These are phyloP conservation scores for Catagonus wagneri DNA, from an alignment of 2,113 vertebrate genomes.

Conservation along the genomic window DNA sequence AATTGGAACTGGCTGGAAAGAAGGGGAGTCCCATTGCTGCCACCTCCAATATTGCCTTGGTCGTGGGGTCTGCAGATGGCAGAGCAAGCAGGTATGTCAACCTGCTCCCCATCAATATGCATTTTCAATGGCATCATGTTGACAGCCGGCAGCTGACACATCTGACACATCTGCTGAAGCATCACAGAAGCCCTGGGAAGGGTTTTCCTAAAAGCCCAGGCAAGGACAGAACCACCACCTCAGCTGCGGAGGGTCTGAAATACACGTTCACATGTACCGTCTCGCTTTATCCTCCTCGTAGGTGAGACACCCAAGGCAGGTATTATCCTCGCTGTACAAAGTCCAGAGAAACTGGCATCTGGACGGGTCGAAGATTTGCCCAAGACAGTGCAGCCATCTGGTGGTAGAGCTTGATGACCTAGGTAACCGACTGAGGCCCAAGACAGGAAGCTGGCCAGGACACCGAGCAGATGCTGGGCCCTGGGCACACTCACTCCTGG, in stretches of 20 bases:
- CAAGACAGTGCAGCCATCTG: too few species aligned
- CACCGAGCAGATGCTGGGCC: too few species aligned
- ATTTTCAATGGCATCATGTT: conserved; percentile 29
- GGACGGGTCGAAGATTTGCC: not conserved
- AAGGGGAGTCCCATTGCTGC: conserved; percentile 10
- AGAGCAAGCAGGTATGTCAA: conserved; percentile 26
- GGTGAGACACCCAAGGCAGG: not conserved
- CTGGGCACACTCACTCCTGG: not conserved
- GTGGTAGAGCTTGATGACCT: not conserved
- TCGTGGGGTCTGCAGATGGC: conserved; percentile 58
- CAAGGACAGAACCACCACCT: not conserved
- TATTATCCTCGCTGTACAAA: not conserved
- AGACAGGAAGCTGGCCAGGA: not conserved
- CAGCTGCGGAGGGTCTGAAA: not conserved
- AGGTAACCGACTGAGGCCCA: not conserved
- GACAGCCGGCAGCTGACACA: conserved; percentile 60
- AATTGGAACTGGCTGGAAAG: conserved; percentile 54
- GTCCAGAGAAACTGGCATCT: not conserved
- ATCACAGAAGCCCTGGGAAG: not conserved
- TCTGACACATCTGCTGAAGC: not conserved
- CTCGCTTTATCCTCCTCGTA: not conserved
- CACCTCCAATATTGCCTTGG: conserved; percentile 31
- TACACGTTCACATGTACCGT: not conserved
- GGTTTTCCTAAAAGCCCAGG: conserved; percentile 6
- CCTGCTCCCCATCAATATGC: conserved; percentile 22